phyloP scores from a whole-genome alignment of 2,113 vertebrate species.

The Colius striatus region DNA sequence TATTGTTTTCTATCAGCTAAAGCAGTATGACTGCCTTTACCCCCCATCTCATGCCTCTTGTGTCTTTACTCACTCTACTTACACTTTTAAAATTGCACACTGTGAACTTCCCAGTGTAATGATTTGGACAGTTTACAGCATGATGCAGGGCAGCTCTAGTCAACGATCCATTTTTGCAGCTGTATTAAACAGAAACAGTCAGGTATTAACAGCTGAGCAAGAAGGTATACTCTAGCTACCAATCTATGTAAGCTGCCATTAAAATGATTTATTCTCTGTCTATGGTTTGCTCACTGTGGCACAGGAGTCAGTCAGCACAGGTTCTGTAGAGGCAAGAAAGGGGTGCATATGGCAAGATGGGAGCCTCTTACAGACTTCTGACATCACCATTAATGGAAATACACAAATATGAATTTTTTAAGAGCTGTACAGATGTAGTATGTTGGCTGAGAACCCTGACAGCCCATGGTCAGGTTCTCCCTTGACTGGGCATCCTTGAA shows the following conservation, averaged over 20 bases:
- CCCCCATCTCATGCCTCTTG: not conserved
- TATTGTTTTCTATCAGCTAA: not conserved
- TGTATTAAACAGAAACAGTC: not conserved
- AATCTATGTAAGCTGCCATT: rapidly evolving
- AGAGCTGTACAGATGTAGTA: not conserved
- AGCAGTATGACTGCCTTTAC: not conserved
- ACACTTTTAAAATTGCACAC: not conserved
- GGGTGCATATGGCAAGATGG: rapidly evolving
- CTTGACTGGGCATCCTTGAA: not conserved
- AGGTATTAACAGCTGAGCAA: not conserved
- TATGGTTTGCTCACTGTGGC: rapidly evolving
- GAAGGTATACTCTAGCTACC: not conserved
- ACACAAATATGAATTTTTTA: not conserved
- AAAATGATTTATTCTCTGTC: not conserved
- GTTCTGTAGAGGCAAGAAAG: rapidly evolving
- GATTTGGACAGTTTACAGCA: not conserved
- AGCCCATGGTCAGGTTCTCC: not conserved
- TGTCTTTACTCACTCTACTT: not conserved
- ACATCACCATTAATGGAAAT: rapidly evolving
- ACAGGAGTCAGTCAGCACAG: not conserved
- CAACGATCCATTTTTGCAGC: not conserved
- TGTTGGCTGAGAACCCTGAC: not conserved
- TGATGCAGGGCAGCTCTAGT: not conserved
- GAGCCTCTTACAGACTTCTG: not conserved
- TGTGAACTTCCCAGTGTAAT: not conserved